phyloP scores from a whole-genome alignment of 2,113 vertebrate species.

The Calypte anna region DNA sequence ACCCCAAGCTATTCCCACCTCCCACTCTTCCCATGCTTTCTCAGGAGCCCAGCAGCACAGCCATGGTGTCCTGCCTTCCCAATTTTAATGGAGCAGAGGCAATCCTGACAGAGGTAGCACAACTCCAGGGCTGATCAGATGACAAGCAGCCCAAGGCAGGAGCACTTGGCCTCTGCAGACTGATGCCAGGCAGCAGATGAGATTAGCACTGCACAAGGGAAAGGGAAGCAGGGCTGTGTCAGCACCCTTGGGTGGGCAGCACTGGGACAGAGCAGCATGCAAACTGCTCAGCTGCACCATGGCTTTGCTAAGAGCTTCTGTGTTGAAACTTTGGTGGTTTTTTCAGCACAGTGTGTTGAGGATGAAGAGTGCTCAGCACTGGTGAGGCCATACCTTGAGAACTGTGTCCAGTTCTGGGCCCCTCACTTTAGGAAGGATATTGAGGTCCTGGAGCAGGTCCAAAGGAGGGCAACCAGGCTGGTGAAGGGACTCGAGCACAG shows the following conservation, averaged over 20 bases:
- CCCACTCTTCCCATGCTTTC: background rate
- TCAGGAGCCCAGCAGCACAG: background rate
- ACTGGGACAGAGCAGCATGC: accelerated
- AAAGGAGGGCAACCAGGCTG: no score
- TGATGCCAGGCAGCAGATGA: background rate
- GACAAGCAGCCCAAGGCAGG: background rate
- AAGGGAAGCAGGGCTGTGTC: background rate
- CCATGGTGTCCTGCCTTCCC: background rate
- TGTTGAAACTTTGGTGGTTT: background rate
- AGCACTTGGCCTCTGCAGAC: background rate
- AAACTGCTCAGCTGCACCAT: accelerated
- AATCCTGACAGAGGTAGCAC: background rate
- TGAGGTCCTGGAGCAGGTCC: no score
- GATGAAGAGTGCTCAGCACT: background rate
- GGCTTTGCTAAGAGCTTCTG: background rate
- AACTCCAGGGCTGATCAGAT: no score
- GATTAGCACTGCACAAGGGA: background rate
- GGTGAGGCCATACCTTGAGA: no score
- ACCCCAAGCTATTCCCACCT: background rate
- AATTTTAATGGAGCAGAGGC: background rate
- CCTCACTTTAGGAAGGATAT: no score
- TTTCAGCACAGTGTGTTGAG: background rate
- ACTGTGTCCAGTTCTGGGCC: no score
- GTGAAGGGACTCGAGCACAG: no score
- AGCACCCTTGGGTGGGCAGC: accelerated